Evolutionary conservation across 2,888 invertebrate genomes (phyloP).

Genomic region (Lepidochrysops patricia): DNA sequence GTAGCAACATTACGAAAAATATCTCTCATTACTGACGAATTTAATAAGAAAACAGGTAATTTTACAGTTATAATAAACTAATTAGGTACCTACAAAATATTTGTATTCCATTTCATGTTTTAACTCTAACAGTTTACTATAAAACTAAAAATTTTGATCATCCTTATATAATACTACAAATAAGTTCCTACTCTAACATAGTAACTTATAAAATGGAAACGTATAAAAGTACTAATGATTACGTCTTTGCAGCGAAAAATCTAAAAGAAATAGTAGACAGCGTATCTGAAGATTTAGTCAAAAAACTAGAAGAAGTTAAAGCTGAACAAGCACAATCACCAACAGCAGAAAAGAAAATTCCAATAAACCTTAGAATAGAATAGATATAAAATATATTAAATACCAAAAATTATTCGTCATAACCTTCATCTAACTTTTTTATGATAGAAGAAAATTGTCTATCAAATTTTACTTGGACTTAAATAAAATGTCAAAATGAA

Average conservation of each 20-base stretch:
- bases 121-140: no score
- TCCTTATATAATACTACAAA: no score
- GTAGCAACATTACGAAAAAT: conserved; percentile 55
- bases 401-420: neutral
- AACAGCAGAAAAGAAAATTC: neutral
- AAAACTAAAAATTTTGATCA: no score
- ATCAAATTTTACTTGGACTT: neutral
- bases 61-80: no score
- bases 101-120: no score
- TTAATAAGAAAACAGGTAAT: conserved; percentile 63
- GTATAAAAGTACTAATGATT: no score
- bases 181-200: no score
- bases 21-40: conserved; percentile 65
- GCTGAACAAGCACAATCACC: conserved; percentile 34
- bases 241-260: conserved; percentile 50
- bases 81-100: no score
- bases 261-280: conserved; percentile 65
- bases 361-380: neutral
- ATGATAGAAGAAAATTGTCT: neutral
- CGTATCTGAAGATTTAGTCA: conserved; percentile 59
- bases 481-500: neutral
- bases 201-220: no score
- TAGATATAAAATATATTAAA: neutral
- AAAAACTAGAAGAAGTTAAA: conserved; percentile 55
- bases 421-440: neutral